Evolutionary conservation across 2,888 invertebrate genomes (phyloP).

Genomic region (Tenthredo amoena): DNA sequence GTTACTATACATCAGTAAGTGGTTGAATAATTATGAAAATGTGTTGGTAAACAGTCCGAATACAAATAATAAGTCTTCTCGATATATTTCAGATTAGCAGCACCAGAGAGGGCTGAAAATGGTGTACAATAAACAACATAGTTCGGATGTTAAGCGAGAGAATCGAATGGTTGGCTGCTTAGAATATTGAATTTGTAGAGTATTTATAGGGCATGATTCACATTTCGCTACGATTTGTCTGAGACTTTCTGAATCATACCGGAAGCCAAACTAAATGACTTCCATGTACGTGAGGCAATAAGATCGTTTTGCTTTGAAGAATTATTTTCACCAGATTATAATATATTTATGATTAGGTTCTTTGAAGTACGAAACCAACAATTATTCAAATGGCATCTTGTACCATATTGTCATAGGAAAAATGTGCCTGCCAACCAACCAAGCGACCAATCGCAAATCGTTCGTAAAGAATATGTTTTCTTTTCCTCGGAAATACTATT

Average conservation of each 20-base stretch:
- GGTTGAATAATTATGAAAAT: not conserved
- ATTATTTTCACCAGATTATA: slow-evolving; percentile 3
- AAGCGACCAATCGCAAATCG: not conserved
- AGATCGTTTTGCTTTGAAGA: not conserved
- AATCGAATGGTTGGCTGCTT: not conserved
- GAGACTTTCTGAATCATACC: not conserved
- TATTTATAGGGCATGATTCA: not conserved
- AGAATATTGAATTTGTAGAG: not conserved
- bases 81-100: slow-evolving; percentile 24
- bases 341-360: not conserved
- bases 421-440: not conserved
- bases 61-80: not conserved
- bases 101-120: slow-evolving; percentile 41
- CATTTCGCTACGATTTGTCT: not conserved
- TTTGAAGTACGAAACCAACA: not conserved
- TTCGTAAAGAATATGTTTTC: not conserved
- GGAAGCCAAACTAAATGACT: not conserved
- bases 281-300: not conserved
- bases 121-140: slow-evolving; percentile 23
- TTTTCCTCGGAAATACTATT: not conserved
- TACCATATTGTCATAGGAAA: not conserved
- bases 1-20: slow-evolving; percentile 83
- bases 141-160: not conserved
- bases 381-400: not conserved
- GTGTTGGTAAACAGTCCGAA: not conserved